Base-by-base conservation (phyloP, 2,113 vertebrate genomes). In the Podarcis muralis region DNA sequence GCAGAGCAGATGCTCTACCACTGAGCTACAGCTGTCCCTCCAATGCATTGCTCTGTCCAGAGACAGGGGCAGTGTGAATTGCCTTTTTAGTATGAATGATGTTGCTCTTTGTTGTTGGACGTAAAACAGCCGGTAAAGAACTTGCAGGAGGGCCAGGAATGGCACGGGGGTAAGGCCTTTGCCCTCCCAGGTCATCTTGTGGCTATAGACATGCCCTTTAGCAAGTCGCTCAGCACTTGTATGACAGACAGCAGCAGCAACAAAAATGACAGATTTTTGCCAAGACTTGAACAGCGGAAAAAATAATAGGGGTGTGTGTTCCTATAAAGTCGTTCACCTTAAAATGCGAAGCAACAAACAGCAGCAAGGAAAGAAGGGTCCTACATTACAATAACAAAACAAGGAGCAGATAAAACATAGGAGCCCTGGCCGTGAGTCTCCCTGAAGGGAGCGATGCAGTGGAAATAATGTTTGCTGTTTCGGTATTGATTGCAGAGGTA, bases 221-320 rank as follows among this genome's bases (percentile, higher is more conserved):
- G 83, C 83, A 80, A 87, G 91, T 91, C 80, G 71, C 75, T 93
- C 87, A 87, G 76, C 83, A 9, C 81, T 85, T 88, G 43, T 92
- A 80, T 83, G 66, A 87, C 20, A 90, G 83, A 35, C 48, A 53
- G 48, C 48, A 53, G 48, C 48, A 53, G 48, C 48, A 53, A 12
- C 48, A 53, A 12, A 53, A 53, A 53, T 53, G 48, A 53, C 90
- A 74, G 86, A 78, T 85, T 79, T 25, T 81, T 43, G 90, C 32
- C n/a, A 35, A 89, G 92, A 85, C 91, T 40, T 69, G 48, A 53
- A 12, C 48, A 53, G 48, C 9, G 0, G 48, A 53, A 53, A 53
- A 53, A 53, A 53, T 53, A 11, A 53, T 53, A 53, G 48, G 48
- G 11, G 48, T 53, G 48, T 53, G 11, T 11, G 48, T 53, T 53